Evolutionary conservation across 2,888 invertebrate genomes (phyloP).

Genomic region (Anthrax anthrax): DNA sequence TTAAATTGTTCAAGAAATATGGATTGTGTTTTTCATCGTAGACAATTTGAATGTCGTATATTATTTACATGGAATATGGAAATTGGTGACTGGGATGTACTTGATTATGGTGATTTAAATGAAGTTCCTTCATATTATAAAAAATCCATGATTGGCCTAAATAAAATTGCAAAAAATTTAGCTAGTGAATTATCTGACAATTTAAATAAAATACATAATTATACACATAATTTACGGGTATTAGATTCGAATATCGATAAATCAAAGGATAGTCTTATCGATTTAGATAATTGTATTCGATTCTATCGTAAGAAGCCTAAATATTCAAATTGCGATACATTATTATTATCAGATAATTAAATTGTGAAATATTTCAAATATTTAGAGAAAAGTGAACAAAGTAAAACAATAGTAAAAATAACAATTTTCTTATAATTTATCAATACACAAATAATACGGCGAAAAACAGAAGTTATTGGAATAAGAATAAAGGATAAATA

Average conservation of each 20-base stretch:
- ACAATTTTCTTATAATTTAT: no score
- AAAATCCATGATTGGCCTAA: slow-evolving; percentile 17
- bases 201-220: slow-evolving; percentile 23
- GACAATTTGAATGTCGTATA: slow-evolving; percentile 31
- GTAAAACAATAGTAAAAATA: no score
- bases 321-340: not conserved
- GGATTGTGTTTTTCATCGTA: slow-evolving; percentile 29
- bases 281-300: slow-evolving; percentile 31
- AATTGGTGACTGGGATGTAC: slow-evolving; percentile 29
- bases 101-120: slow-evolving; percentile 31
- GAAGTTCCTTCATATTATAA: slow-evolving; percentile 18
- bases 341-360: not conserved
- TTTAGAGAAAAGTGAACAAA: no score
- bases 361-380: not conserved
- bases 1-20: slow-evolving; percentile 26
- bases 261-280: slow-evolving; percentile 27
- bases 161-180: slow-evolving; percentile 24
- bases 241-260: slow-evolving; percentile 31
- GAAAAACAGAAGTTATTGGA: no score
- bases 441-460: no score
- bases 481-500: no score
- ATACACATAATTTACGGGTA: slow-evolving; percentile 26
- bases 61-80: slow-evolving; percentile 34
- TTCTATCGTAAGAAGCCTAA: slow-evolving; percentile 26
- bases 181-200: slow-evolving; percentile 25